Conservation (phyloP, 2,888 invertebrate species). For the Calephelis perditalis region DNA sequence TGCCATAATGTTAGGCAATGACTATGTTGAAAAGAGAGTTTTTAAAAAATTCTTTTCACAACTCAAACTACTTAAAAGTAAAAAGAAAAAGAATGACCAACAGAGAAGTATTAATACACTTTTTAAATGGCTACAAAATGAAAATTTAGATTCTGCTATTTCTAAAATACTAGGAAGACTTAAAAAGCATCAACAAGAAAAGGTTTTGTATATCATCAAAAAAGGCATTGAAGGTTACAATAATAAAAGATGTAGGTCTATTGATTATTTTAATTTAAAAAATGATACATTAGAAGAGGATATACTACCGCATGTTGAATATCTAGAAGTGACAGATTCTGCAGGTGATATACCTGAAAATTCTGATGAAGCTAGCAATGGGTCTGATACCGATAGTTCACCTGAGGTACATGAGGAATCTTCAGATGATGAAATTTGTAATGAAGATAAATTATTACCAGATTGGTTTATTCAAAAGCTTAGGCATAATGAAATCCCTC, state of each 20-base stretch:
- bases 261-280: constrained; percentile 74
- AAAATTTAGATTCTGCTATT: constrained; percentile 83
- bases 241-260: constrained; percentile 74
- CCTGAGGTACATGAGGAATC: constrained; percentile 29
- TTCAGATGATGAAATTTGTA: constrained; percentile 26
- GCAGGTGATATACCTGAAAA: constrained; percentile 30
- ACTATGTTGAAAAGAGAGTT: constrained; percentile 84
- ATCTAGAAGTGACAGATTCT: constrained; percentile 23
- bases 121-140: constrained; percentile 86
- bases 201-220: constrained; percentile 77
- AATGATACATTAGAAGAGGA: constrained; percentile 31
- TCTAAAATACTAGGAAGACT: constrained; percentile 81
- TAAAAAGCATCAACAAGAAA: constrained; percentile 72
- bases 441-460: constrained; percentile 30
- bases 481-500: constrained; percentile 78
- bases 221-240: constrained; percentile 82
- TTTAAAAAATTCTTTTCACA: constrained; percentile 85
- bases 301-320: constrained; percentile 30
- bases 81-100: constrained; percentile 75
- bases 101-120: constrained; percentile 84
- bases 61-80: constrained; percentile 77
- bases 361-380: constrained; percentile 32
- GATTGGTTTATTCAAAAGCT: constrained; percentile 83
- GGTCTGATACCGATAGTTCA: constrained; percentile 29
- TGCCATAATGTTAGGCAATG: constrained; percentile 92